These are phyloP conservation scores for Merops nubicus DNA, from an alignment of 2,113 vertebrate genomes.

Conservation along the genomic window DNA sequence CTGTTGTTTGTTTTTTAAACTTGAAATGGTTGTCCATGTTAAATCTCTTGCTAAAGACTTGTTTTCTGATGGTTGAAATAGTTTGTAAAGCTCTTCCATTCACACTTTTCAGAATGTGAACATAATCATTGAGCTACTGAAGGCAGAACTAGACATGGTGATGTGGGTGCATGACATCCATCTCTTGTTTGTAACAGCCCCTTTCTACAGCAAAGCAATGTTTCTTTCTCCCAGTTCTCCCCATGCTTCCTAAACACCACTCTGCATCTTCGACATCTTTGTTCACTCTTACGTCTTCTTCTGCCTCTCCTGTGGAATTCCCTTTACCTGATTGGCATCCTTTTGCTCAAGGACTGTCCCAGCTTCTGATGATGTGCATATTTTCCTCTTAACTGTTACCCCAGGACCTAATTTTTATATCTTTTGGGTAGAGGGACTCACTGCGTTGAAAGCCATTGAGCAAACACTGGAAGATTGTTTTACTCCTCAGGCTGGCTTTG, in stretches of 20 bases:
- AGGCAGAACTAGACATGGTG: background rate
- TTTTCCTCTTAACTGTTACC: background rate
- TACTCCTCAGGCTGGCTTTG: background rate
- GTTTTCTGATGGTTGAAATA: background rate
- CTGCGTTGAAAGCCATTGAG: background rate
- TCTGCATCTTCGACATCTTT: background rate
- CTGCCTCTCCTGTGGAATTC: background rate
- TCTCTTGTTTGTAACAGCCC: background rate
- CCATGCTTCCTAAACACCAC: background rate
- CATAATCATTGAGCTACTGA: background rate
- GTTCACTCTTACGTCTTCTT: background rate
- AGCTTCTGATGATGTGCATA: background rate
- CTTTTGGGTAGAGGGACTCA: background rate
- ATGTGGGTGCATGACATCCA: too few species aligned
- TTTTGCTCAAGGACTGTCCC: accelerated
- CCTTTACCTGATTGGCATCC: background rate
- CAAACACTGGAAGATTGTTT: background rate
- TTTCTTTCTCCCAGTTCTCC: background rate
- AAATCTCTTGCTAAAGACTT: background rate
- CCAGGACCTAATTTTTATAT: background rate
- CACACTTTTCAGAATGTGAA: background rate
- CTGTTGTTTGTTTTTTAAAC: background rate
- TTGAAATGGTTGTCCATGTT: background rate
- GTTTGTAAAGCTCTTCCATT: background rate
- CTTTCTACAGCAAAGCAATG: background rate